Conservation (phyloP, 1,140 invertebrate species). For the Psilanteris sp. region DNA sequence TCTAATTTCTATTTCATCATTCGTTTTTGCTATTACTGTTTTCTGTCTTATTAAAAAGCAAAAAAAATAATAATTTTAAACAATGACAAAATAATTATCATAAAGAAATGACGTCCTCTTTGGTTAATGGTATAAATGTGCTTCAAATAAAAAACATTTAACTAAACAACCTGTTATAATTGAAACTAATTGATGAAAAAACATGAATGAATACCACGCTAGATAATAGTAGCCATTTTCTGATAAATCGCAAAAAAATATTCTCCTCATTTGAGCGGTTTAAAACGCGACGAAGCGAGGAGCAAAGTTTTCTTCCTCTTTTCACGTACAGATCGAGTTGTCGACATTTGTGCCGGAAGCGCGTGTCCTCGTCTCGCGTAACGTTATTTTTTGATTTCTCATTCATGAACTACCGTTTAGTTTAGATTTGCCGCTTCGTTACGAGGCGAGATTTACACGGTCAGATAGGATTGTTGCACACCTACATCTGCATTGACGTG, state of each 20-base stretch:
- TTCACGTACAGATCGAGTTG: constrained; percentile 48
- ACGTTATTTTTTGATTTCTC: constrained; percentile 76
- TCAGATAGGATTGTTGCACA: constrained; percentile 74
- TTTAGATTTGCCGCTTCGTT: constrained; percentile 76
- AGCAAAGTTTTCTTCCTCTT: constrained; percentile 60
- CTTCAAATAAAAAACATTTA: too few relatives aligned
- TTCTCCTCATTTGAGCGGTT: constrained; percentile 34
- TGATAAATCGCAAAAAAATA: constrained; percentile 33
- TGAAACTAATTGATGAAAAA: constrained; percentile 39
- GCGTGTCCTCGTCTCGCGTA: constrained; percentile 68
- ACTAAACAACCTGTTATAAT: too few relatives aligned
- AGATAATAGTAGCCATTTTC: constrained; percentile 22
- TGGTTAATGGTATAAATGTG: too few relatives aligned
- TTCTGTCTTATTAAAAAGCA: too few relatives aligned
- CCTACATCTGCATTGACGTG: constrained; percentile 58
- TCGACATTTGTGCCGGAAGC: constrained; percentile 70
- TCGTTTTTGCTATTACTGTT: too few relatives aligned
- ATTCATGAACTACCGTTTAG: constrained; percentile 76
- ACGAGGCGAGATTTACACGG: constrained; percentile 75
- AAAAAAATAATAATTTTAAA: too few relatives aligned
- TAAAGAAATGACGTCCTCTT: too few relatives aligned
- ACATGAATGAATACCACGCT: constrained; percentile 1
- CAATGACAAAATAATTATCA: too few relatives aligned
- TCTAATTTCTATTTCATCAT: too few relatives aligned
- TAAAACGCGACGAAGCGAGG: constrained; percentile 39